phyloP scores from a whole-genome alignment of 2,888 invertebrate genomes.

The Parelbella ahira region DNA sequence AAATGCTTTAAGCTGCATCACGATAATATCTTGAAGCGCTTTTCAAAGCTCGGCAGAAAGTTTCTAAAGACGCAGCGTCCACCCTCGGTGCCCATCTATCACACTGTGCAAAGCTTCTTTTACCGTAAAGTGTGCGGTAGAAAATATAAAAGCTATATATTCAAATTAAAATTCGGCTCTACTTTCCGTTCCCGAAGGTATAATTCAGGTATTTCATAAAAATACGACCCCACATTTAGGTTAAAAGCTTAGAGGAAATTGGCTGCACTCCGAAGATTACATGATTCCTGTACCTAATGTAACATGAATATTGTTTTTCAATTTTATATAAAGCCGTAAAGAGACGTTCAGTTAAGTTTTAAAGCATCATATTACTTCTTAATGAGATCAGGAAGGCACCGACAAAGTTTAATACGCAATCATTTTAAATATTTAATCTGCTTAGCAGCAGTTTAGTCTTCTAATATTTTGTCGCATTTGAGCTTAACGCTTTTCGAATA shows the following conservation, averaged over 20 bases:
- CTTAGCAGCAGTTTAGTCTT: too few species aligned
- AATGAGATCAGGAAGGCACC: too few species aligned
- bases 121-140: slow-evolving; percentile 7
- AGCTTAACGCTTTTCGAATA: too few species aligned
- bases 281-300: too few species aligned
- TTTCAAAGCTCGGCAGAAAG: slow-evolving; percentile 3
- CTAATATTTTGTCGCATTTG: too few species aligned
- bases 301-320: too few species aligned
- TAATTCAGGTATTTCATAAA: slow-evolving; percentile 6
- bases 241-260: slow-evolving; percentile 10
- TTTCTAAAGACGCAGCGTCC: slow-evolving; percentile 11
- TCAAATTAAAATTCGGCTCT: slow-evolving; percentile 19
- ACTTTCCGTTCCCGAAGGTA: slow-evolving; percentile 3
- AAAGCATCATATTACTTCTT: too few species aligned
- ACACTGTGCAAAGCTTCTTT: slow-evolving; percentile 14
- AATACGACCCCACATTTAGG: slow-evolving; percentile 7
- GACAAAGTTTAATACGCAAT: too few species aligned
- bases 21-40: slow-evolving; percentile 9
- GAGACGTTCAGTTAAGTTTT: too few species aligned
- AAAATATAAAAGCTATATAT: slow-evolving; percentile 18
- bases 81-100: slow-evolving; percentile 8
- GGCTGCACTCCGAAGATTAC: slow-evolving; percentile 6
- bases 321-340: too few species aligned
- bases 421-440: too few species aligned
- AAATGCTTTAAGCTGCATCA: slow-evolving; percentile 6